Conservation (phyloP, 2,797 vertebrate species). For the Ceyx erithaca region DNA sequence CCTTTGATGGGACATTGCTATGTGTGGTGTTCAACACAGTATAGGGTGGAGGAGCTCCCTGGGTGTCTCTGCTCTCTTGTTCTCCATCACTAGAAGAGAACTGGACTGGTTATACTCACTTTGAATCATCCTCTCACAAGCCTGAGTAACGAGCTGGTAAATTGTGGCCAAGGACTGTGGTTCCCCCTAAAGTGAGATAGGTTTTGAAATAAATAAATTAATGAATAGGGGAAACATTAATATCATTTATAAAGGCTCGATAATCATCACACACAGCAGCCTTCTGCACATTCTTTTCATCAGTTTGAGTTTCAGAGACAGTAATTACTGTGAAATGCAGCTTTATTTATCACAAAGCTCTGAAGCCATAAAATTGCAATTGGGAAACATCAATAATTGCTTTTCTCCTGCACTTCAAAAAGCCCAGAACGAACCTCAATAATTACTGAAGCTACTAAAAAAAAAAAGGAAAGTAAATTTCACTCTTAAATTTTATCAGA, state of each 20-base stretch:
- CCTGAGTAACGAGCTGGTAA: conserved; percentile 92
- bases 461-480: conserved; percentile 27
- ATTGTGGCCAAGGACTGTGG: conserved; percentile 90
- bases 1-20: neutral
- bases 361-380: conserved; percentile 21
- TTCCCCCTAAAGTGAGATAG: conserved; percentile 84
- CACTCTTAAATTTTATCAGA: conserved; percentile 12
- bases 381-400: conserved; percentile 28
- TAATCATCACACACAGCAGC: neutral
- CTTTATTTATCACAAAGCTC: conserved; percentile 18
- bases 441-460: neutral
- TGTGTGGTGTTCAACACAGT: fast-evolving
- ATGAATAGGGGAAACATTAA: neutral
- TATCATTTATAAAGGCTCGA: neutral
- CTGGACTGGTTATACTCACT: conserved; percentile 77
- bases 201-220: neutral
- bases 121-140: conserved; percentile 92
- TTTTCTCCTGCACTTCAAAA: conserved; percentile 27
- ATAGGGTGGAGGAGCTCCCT: neutral
- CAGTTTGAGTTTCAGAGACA: neutral
- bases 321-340: conserved; percentile 30
- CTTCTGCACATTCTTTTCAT: neutral
- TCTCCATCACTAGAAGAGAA: neutral
- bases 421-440: neutral
- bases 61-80: neutral